phyloP scores from a whole-genome alignment of 2,888 invertebrate species.

The Arctia plantaginis region DNA sequence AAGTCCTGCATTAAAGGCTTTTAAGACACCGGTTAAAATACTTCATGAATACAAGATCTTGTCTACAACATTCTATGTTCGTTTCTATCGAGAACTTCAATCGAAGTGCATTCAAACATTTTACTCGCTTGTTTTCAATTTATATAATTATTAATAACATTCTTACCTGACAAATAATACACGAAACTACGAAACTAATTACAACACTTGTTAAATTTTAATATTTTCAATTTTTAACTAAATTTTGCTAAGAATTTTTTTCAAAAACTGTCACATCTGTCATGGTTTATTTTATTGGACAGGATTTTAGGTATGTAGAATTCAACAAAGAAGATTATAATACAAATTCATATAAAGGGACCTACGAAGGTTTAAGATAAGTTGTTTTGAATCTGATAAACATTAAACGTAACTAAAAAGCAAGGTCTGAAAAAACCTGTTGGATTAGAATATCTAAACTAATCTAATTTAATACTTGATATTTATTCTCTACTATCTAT shows the following conservation, averaged over 20 bases:
- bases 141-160: not conserved
- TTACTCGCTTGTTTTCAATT: not conserved
- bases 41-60: not conserved
- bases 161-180: constrained; percentile 2
- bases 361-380: not conserved
- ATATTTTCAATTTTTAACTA: constrained; percentile 21
- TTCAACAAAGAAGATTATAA: constrained; percentile 7
- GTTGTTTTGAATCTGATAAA: not conserved
- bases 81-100: not conserved
- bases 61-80: not conserved
- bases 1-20: not conserved
- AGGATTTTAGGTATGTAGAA: constrained; percentile 1
- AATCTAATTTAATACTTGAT: too few species aligned
- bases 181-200: not conserved
- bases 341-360: not conserved
- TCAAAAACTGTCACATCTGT: constrained; percentile 31
- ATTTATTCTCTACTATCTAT: too few species aligned
- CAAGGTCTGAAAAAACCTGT: too few species aligned
- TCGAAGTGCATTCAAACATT: not conserved
- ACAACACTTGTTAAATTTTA: constrained; percentile 12
- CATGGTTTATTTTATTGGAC: constrained; percentile 30
- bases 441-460: too few species aligned
- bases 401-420: not conserved
- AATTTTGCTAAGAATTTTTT: constrained; percentile 34
- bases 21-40: not conserved